Evolutionary conservation across 2,113 vertebrate genomes (phyloP).

Genomic region (Sylvietta virens): DNA sequence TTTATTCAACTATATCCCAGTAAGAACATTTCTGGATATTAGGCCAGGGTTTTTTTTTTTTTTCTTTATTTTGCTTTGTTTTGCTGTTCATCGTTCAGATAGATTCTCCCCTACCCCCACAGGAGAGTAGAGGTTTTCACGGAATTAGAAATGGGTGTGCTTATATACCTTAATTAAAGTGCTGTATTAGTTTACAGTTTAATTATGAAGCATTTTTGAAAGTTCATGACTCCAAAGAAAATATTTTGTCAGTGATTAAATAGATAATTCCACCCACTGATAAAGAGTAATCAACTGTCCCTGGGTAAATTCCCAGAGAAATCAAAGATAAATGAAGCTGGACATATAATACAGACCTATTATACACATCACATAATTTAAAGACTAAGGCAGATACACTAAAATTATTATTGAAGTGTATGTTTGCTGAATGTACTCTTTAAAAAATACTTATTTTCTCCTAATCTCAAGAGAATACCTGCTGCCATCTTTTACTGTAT

Average conservation of each 20-base stretch:
- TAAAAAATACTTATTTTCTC: not conserved
- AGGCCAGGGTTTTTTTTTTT: not conserved
- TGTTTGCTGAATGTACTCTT: not conserved
- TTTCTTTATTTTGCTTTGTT: not conserved
- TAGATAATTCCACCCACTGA: not conserved
- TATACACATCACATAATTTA: not conserved
- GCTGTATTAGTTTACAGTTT: not conserved
- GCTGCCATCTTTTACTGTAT: not conserved
- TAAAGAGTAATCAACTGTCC: not conserved
- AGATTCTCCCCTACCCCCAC: not conserved
- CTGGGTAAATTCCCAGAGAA: not conserved
- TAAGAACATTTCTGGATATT: constrained; percentile 60
- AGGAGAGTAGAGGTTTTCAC: not conserved
- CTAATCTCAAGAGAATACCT: not conserved
- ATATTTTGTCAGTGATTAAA: not conserved
- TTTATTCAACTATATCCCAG: constrained; percentile 66
- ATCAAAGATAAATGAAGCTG: not conserved
- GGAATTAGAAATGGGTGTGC: not conserved
- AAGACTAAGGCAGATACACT: not conserved
- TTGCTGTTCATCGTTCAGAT: not conserved
- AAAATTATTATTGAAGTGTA: not conserved
- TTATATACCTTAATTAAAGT: not conserved
- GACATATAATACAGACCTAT: not conserved
- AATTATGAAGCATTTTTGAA: not conserved
- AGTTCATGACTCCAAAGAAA: not conserved